These are phyloP conservation scores for Cotesia glomerata DNA, from an alignment of 1,140 invertebrate genomes.

Conservation along the genomic window DNA sequence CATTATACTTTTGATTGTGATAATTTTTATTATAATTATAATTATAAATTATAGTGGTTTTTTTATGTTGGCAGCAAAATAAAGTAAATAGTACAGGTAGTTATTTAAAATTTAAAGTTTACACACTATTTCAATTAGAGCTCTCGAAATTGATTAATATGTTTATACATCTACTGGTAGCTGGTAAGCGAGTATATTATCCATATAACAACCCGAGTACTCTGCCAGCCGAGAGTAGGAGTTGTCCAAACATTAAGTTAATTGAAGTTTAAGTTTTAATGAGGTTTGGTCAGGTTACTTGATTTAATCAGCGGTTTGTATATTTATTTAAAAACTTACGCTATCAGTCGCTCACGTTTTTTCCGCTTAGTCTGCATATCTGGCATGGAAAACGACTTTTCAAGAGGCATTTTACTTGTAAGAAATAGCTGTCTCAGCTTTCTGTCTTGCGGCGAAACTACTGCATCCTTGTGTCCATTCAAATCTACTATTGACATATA, in stretches of 20 bases:
- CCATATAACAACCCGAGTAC: background rate
- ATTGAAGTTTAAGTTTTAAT: slow-evolving; percentile 30
- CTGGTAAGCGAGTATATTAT: no score
- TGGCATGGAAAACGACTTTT: slow-evolving; percentile 82
- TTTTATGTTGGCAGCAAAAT: no score
- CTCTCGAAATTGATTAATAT: no score
- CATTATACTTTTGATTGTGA: background rate
- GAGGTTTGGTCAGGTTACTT: slow-evolving; percentile 22
- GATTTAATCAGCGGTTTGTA: slow-evolving; percentile 21
- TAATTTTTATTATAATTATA: no score
- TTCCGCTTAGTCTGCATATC: slow-evolving; percentile 78
- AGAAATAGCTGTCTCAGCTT: slow-evolving; percentile 46
- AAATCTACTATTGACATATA: slow-evolving; percentile 10
- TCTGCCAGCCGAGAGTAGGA: no score
- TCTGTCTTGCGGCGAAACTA: slow-evolving; percentile 36
- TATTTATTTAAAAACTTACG: slow-evolving; percentile 64
- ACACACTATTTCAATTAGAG: no score
- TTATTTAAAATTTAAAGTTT: no score
- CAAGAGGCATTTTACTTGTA: slow-evolving; percentile 67
- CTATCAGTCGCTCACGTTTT: slow-evolving; percentile 71
- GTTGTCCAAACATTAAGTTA: background rate
- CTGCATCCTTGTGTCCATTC: slow-evolving; percentile 26
- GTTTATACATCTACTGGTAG: no score
- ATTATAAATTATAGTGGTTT: no score
- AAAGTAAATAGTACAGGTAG: no score